Evolutionary conservation across 2,113 vertebrate genomes (phyloP).

Genomic region (Chrysochloris asiatica): DNA sequence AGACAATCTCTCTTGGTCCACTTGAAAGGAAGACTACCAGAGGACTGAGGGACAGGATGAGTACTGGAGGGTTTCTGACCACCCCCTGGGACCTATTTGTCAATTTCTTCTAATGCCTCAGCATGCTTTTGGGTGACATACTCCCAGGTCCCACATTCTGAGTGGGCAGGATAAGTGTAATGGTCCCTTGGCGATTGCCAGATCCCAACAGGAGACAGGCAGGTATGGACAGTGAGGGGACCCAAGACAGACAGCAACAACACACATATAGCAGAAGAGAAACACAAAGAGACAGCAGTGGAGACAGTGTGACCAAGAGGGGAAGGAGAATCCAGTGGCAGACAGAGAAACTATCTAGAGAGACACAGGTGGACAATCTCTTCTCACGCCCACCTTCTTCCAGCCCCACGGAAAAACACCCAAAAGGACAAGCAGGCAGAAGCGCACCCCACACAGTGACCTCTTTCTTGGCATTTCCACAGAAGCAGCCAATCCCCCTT

Average conservation of each 20-base stretch:
- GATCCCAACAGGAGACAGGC: neutral
- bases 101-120: neutral
- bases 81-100: neutral
- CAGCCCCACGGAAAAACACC: neutral
- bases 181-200: neutral
- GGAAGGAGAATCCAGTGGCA: neutral
- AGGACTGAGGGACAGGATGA: too few relatives aligned
- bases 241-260: too few relatives aligned
- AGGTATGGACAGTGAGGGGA: neutral
- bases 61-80: neutral
- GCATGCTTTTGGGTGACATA: neutral
- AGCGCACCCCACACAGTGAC: conserved; percentile 20
- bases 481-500: neutral
- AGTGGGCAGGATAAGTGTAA: neutral
- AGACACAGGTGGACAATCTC: accelerated
- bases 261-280: neutral
- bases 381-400: neutral
- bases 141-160: neutral
- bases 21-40: too few relatives aligned
- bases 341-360: neutral
- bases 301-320: neutral
- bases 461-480: conserved; percentile 52
- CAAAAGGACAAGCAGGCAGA: neutral
- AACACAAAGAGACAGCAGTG: neutral
- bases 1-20: too few relatives aligned